These are phyloP conservation scores for Diogma glabrata DNA, from an alignment of 2,888 invertebrate genomes.

Conservation along the genomic window DNA sequence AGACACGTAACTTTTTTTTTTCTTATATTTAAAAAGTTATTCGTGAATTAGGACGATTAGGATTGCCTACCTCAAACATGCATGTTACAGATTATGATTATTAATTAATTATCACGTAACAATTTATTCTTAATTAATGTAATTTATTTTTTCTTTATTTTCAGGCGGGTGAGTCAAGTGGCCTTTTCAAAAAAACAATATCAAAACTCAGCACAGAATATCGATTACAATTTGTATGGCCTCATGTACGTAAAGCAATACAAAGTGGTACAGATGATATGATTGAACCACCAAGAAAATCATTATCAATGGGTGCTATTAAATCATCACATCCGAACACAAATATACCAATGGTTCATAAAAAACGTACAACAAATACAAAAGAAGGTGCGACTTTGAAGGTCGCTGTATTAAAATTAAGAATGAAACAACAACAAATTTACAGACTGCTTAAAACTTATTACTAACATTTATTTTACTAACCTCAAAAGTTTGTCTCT, in stretches of 20 bases:
- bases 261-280: slow-evolving; percentile 43
- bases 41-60: no score
- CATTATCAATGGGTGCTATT: slow-evolving; percentile 77
- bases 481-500: background rate
- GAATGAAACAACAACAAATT: slow-evolving; percentile 8
- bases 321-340: slow-evolving; percentile 45
- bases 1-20: no score
- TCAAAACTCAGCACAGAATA: slow-evolving; percentile 74
- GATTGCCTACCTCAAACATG: no score
- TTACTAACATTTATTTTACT: slow-evolving; percentile 7
- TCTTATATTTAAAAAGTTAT: no score
- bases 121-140: no score
- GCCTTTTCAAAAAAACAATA: slow-evolving; percentile 60
- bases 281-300: slow-evolving; percentile 57
- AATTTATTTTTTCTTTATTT: slow-evolving; percentile 19
- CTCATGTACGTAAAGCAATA: slow-evolving; percentile 40
- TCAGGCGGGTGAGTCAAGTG: slow-evolving; percentile 50
- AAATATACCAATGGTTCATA: slow-evolving; percentile 47
- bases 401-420: slow-evolving; percentile 25
- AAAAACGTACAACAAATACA: slow-evolving; percentile 48
- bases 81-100: no score
- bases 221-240: slow-evolving; percentile 84
- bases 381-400: slow-evolving; percentile 38
- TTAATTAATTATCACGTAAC: no score
- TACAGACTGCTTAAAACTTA: background rate